A percentile compares a stretch with the other conserved stretches of the same genome.
Evolutionary conservation across 2,113 vertebrate species (phyloP).

Genomic region (Brachyhypopomus gauderio): DNA sequence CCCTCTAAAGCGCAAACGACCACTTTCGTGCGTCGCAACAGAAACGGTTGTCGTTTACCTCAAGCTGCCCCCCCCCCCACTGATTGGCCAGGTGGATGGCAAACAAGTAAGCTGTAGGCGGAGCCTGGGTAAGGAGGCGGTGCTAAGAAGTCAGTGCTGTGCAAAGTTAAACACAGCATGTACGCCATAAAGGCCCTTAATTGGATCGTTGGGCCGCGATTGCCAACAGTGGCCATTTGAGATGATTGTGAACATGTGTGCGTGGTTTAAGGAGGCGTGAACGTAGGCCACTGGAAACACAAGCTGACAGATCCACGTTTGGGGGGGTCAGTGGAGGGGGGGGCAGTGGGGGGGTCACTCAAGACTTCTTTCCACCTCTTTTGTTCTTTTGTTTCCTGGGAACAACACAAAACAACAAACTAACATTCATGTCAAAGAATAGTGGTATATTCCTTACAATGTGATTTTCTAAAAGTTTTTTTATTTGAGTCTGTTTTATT

Average conservation of each 20-base stretch:
- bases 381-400: conserved; percentile 10
- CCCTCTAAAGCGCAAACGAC: background rate
- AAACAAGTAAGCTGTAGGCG: background rate
- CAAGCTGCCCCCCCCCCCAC: background rate
- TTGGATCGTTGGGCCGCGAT: conserved; percentile 72
- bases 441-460: background rate
- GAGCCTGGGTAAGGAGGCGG: background rate
- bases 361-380: background rate
- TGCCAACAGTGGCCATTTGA: conserved; percentile 67
- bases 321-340: no score
- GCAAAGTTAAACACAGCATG: conserved; percentile 45
- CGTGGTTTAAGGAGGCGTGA: conserved; percentile 60
- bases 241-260: conserved; percentile 69
- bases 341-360: background rate
- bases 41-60: background rate
- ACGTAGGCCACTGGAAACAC: conserved; percentile 7
- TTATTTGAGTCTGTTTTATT: background rate
- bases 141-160: background rate
- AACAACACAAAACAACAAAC: background rate
- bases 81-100: background rate
- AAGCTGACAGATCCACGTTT: conserved; percentile 5
- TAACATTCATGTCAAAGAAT: background rate
- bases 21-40: background rate
- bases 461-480: background rate
- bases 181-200: conserved; percentile 64